Base-by-base conservation (phyloP, 2,797 vertebrate species). In the Yasuhikotakia modesta region DNA sequence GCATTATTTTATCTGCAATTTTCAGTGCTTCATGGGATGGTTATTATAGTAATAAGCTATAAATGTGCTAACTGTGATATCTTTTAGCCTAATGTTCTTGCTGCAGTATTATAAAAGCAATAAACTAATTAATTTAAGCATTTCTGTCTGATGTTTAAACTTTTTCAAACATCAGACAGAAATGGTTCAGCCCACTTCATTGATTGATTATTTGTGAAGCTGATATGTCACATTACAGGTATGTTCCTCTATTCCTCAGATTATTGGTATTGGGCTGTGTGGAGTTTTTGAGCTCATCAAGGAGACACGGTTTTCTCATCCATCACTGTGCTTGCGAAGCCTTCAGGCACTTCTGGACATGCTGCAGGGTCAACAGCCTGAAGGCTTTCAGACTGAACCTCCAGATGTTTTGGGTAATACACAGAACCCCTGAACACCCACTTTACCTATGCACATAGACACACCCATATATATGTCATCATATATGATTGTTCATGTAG, bases 231-330 rank as follows among this genome's bases (percentile, higher is more conserved):
- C 12, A 50, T 39, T 3, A 32, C 22, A 69, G 24, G 16, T 53
- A 2, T 78, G 57, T 30, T 70, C 17, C 22, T 78, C 48, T 71
- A 6, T 22, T 85, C 46, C 81, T 65, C 80, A 95, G 94, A 94
- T 95, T 82, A 94, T 95, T 70, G 96, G 97, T 84, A 96, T 99
- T 83, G 98, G 98, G 81, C 93, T 99, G 64, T 99, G 98, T 87
- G 98, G 98, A 86, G 98, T 99, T 70, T 99, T 99, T 85, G 98
- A 99, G 83, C 89, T 99, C 87, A 99, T 99, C 82, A 99, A 98
- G 87, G 98, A 99, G 91, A 99, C 97, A 0, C 94, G 98, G 45
- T 98, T 99, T 92, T 98, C 97, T 74, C 98, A 99, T 88, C 97
- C 96, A 43, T 95, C 96, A 27, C 92, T 99, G 83, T 99, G 98